Evolutionary conservation across 2,797 vertebrate genomes (phyloP), one percentile per base, ranked within the genome.

Genomic region (Chrosomus eos): DNA sequence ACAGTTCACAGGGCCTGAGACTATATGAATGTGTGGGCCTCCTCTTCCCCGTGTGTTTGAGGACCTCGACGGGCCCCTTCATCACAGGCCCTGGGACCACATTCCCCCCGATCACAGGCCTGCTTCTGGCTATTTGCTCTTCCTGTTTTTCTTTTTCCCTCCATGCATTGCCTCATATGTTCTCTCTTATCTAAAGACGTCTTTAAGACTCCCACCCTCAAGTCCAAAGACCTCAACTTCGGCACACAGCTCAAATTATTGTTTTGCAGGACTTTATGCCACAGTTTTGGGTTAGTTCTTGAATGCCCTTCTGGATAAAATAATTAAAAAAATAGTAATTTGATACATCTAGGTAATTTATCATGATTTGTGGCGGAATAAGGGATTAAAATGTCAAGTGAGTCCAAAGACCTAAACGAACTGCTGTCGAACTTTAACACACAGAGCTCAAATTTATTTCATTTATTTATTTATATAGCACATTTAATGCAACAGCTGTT

Each of bases 111-210:
- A 79, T 79, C 40, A 79, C 60, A 80, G 38, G 33, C 21, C 40
- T 64, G 38, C 76, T 28, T 80, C 6, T 0, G 43, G 58, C 38
- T 67, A n/a, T 83, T 55, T 19, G 64, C n/a, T 76, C 45, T 75
- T 68, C 66, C 40, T 28, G 26, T 80, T 75, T 81, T 81, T 58
- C 64, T 80, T 66, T 70, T 31, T n/a, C 13, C 60, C 31, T 79
- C 7, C 33, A 62, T 45, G 66, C 16, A 45, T 82, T 64, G 51
- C 75, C 53, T 73, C 9, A 67, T 77, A 77, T 86, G 80, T 76
- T 76, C 11, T 85, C 58, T n/a, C 68, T 76, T 80, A 85, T 79
- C 66, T 86, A 5, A 81, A 84, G 82, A 76, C 7, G 19, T 13
- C 64, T 83, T 36, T 33, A 74, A 67, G 58, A 79, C 74, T 81